Conservation (phyloP, 2,113 vertebrate genomes). For the Xiphias gladius region DNA sequence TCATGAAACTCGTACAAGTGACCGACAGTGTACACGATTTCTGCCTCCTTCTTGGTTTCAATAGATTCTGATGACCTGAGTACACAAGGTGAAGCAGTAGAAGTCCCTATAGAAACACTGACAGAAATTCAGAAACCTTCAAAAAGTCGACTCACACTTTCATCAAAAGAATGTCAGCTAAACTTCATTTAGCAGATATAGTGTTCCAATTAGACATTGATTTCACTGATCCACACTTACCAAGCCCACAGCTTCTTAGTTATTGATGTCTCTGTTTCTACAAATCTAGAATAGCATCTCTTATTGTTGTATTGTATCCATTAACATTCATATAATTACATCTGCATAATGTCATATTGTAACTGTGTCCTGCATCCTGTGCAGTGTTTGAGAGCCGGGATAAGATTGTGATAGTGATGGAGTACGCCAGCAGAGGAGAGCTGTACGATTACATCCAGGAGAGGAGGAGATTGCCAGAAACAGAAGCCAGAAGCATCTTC, state of each 20-base stretch:
- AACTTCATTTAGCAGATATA: no score
- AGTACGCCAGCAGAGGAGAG: conserved; percentile 86
- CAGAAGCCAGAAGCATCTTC: conserved; percentile 86
- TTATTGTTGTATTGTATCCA: background rate
- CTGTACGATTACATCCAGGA: conserved; percentile 87
- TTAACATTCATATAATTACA: background rate
- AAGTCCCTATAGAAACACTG: no score
- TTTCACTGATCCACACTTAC: background rate
- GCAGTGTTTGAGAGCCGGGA: conserved; percentile 88
- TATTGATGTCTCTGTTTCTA: background rate
- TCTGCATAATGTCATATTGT: background rate
- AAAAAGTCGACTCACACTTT: no score
- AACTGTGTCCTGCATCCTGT: conserved; percentile 30
- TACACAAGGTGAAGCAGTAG: background rate
- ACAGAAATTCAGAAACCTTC: background rate
- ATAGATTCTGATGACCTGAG: background rate
- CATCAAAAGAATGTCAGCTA: background rate
- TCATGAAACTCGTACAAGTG: background rate
- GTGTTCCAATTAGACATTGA: background rate
- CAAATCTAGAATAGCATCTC: background rate
- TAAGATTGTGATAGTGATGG: conserved; percentile 89
- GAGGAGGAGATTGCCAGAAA: conserved; percentile 80
- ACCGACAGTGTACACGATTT: background rate
- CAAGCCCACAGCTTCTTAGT: no score
- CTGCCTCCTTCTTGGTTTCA: background rate